Conservation (phyloP, 2,797 vertebrate species). For the Amblyraja radiata region DNA sequence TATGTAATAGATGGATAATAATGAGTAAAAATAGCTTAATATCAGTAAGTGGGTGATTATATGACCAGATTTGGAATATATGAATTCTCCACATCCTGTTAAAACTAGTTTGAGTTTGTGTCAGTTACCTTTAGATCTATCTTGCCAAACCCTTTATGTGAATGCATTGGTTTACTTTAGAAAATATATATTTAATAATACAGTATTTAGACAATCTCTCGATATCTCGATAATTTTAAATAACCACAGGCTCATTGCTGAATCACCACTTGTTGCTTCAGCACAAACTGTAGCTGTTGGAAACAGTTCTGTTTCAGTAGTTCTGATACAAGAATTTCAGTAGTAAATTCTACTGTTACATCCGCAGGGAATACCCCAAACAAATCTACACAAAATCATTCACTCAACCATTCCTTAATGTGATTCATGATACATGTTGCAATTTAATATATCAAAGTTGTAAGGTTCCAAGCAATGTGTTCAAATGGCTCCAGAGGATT, state of each 20-base stretch:
- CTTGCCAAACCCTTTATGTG: neutral
- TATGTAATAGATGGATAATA: neutral
- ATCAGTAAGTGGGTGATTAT: neutral
- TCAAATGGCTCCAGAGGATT: neutral
- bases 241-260: neutral
- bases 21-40: neutral
- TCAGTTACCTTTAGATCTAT: neutral
- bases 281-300: neutral
- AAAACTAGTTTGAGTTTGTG: constrained; percentile 8
- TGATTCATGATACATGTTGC: neutral
- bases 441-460: constrained; percentile 18
- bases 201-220: neutral
- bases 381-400: neutral
- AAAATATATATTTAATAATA: neutral
- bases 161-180: neutral
- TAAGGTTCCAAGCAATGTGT: neutral
- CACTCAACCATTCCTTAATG: constrained; percentile 4
- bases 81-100: neutral
- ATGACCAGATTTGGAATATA: neutral
- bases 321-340: neutral
- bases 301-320: neutral
- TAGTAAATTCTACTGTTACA: neutral
- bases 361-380: neutral
- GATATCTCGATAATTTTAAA: neutral
- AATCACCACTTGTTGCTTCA: neutral